Evolutionary conservation across 1,140 invertebrate species (phyloP), one percentile per base, ranked within the genome.

Genomic region (Odontomachus brunneus): DNA sequence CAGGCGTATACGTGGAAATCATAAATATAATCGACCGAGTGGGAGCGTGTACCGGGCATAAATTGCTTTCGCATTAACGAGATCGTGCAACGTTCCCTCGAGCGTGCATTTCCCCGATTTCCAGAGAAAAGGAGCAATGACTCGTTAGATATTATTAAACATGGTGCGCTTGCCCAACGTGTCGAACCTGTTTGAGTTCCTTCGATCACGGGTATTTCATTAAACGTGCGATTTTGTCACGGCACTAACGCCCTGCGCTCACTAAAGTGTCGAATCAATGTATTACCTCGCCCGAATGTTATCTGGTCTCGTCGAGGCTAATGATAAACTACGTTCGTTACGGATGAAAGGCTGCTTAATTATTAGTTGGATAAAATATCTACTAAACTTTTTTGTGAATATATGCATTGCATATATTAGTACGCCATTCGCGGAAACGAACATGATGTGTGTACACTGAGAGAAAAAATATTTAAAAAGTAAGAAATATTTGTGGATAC

Each of bases 51-150:
- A 78, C 26, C 29, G 11, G 48, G 26, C 62, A 86, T 87, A 86
- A 87, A 86, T 87, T 69, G 81, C 38, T 86, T 57, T 48, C 55
- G 66, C 69, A 86, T 87, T 87, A 87, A 62, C 60, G 14, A 51
- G 53, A 67, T 69, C 67, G 51, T 55, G 71, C 60, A 75, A 49
- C 60, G 33, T 29, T 71, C 24, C 17, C 67, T 24, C 71, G 72
- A 83, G 48, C 67, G 9, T 66, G 48, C 53, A 57, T 87, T 87
- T 87, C 67, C 59, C 81, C 67, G 81, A 87, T 87, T 87, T 85
- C 67, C 81, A 63, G 48, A 49, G 55, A 51, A 72, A 73, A 49
- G 29, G 9, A 73, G 48, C 67, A 48, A 71, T 62, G 51, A n/a
- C 49, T 86, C 59, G 84, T 85, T 87, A 71, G 63, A 69, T n/a